Evolutionary conservation across 1,140 invertebrate genomes (phyloP), one percentile per base, ranked within the genome.

Genomic region (Anoplolepis gracilipes): DNA sequence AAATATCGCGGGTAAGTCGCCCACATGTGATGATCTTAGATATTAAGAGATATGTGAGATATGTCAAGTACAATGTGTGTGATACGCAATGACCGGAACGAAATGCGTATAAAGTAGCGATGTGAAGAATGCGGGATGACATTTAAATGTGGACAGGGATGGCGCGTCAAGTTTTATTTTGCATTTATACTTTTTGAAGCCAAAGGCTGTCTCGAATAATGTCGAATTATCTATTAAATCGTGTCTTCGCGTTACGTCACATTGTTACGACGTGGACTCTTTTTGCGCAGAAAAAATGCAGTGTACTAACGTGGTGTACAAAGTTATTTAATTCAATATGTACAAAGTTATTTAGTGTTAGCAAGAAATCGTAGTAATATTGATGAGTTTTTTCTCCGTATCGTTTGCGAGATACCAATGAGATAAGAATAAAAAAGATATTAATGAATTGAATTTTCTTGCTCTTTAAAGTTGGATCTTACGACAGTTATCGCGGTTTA

Each of bases 1-100:
- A 91, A 91, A 89, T 89, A 90, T 90, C 59, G 72, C 73, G 53
- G 11, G 33, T 62, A 78, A 72, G 36, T 53, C 8, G 7, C 0
- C 13, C 42, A 57, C 49, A 49, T 39, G 67, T 90, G 85, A 49
- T 85, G 67, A 90, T 90, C 25, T 69, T 89, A 85, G 53, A 46
- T 85, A 25, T 79, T 90, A 81, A 87, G 49, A 30, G n/a, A n/a
- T n/a, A n/a, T 30, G 28, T 13, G 28, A 28, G 72, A 84, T 39
- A 28, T 62, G 33, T 55, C n/a, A 49, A 39, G 49, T 65, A 59
- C 53, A 11, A 0, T 69, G 42, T 62, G 61, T 64, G 28, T 8
- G 16, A 57, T 1, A 30, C 22, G 16, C 22, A 16, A 22, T 46
- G 64, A 6, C 3, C 16, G 0, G 0, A n/a, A n/a, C 22, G 8